Evolutionary conservation across 2,888 invertebrate genomes (phyloP), one percentile per base, ranked within the genome.

Genomic region (Dermolepida albohirtum): DNA sequence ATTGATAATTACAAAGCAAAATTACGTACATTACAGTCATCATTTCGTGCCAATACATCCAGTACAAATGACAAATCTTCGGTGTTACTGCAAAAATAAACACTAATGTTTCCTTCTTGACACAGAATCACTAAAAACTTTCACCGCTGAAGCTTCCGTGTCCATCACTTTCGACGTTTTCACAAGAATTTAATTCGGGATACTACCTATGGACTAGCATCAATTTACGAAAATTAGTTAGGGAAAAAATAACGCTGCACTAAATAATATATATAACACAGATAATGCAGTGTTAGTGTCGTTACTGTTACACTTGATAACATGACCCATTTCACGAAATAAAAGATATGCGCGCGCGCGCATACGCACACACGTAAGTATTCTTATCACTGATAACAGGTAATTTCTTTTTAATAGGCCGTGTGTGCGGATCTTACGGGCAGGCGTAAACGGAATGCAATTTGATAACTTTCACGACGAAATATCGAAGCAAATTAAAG

Each of bases 331-430:
- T 64, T 64, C 43, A 41, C 7, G 17, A 29, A 29, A 59, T 59
- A 44, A 59, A 57, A 44, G 29, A 34, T 34, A 10, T 10, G 34
- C 44, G 44, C 27, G 59, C 59, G 44, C 47, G 44, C 10, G 8
- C 5, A 16, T 5, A 27, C 22, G 29, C 59, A 17, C n/a, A 22
- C 6, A 6, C 10, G 29, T 51, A 49, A 29, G 5, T 14, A 8
- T 14, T 14, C 49, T 66, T 57, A 66, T 66, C 50, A 49, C 27
- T 49, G 65, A 57, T 49, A 40, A 66, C 55, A 65, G 54, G 55
- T 66, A 57, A 57, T 50, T 57, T 40, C 43, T 39, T 17, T 55
- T 47, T 34, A 54, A 7, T 51, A 64, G 16, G 41, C 12, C 22
- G 27, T 14, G 12, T 44, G 22, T 29, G 16, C n/a, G 11, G 10